phyloP scores from a whole-genome alignment of 2,797 vertebrate species.

The Pantherophis alleghaniensis region DNA sequence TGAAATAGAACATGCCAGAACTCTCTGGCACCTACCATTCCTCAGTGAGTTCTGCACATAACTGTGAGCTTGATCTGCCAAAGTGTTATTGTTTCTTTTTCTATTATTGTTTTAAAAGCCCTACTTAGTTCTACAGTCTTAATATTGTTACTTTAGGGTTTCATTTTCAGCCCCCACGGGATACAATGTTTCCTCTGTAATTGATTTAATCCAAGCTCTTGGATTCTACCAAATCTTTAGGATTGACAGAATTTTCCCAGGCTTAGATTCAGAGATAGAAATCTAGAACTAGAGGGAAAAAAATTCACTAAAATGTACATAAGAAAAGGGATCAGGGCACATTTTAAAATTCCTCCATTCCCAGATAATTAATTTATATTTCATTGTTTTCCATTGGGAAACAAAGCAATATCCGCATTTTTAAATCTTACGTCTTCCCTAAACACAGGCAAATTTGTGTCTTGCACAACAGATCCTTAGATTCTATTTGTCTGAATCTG shows the following conservation, averaged over 20 bases:
- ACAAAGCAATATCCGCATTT: background rate
- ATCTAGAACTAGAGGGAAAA: background rate
- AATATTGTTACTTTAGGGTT: background rate
- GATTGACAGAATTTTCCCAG: background rate
- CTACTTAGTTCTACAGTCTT: background rate
- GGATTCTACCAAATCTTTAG: background rate
- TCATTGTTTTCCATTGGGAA: too few species aligned
- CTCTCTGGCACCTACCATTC: background rate
- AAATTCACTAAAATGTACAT: too few species aligned
- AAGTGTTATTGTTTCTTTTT: background rate
- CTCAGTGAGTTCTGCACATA: background rate
- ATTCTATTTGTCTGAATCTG: background rate
- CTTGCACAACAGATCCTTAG: too few species aligned
- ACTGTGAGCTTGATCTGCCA: background rate
- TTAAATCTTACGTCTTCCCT: background rate
- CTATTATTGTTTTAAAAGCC: background rate
- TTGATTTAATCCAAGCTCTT: background rate
- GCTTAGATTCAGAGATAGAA: background rate
- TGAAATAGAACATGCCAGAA: background rate
- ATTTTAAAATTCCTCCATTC: too few species aligned
- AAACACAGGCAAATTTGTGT: background rate
- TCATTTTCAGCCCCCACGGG: background rate
- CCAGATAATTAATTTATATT: too few species aligned
- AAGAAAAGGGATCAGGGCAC: too few species aligned
- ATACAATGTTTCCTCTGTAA: background rate